These are phyloP conservation scores for Galbula dea DNA, from an alignment of 2,113 vertebrate genomes.

Conservation along the genomic window DNA sequence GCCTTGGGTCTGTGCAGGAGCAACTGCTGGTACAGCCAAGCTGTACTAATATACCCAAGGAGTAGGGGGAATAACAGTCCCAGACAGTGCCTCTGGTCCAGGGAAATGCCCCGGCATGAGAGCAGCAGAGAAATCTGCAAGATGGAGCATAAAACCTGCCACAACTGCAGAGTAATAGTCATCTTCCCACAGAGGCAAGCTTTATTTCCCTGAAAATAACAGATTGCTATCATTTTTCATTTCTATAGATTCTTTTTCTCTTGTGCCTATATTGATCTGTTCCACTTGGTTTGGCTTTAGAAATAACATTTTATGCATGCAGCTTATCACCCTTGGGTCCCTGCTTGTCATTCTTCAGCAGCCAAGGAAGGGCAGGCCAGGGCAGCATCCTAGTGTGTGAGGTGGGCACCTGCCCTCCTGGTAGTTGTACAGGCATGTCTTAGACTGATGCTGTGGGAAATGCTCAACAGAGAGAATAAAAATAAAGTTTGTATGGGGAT, in stretches of 20 bases:
- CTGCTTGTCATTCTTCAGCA: not conserved
- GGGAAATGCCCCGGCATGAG: not conserved
- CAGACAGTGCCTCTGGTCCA: not conserved
- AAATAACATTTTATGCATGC: not conserved
- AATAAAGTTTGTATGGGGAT: not conserved
- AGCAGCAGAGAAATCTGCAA: not conserved
- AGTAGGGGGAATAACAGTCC: not conserved
- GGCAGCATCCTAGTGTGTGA: rapidly evolving
- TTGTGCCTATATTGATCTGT: not conserved
- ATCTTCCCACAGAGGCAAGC: not conserved
- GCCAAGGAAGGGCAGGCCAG: not conserved
- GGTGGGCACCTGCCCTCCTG: not conserved
- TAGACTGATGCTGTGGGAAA: not conserved
- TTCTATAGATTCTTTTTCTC: not conserved
- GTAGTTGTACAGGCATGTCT: not conserved
- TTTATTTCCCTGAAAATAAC: not conserved
- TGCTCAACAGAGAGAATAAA: not conserved
- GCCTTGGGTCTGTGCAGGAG: not conserved
- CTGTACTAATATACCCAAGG: not conserved
- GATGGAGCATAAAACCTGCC: not conserved
- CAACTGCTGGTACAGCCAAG: rapidly evolving
- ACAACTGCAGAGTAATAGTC: not conserved
- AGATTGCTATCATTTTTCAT: not conserved
- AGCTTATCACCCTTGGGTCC: not conserved
- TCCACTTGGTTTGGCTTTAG: constrained; percentile 1